phyloP scores from a whole-genome alignment of 2,888 invertebrate species.

The Eurois occulta region DNA sequence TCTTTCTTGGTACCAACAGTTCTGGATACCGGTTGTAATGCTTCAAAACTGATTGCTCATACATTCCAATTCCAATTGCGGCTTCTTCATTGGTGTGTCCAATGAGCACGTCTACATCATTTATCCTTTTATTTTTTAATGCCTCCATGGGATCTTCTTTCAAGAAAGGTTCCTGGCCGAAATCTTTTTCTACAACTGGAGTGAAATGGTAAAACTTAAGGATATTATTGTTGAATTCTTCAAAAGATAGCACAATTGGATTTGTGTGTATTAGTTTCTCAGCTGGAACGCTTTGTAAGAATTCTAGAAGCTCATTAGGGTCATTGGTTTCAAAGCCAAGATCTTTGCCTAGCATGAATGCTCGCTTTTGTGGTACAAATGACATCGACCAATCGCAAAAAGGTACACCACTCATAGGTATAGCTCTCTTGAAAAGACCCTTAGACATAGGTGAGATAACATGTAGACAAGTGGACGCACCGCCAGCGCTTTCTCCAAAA shows the following conservation, averaged over 20 bases:
- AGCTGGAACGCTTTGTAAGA: constrained; percentile 73
- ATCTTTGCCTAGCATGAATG: constrained; percentile 74
- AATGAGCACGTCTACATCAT: constrained; percentile 91
- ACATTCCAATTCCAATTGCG: constrained; percentile 56
- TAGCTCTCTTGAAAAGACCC: constrained; percentile 73
- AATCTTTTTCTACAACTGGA: constrained; percentile 79
- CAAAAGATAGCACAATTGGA: constrained; percentile 70
- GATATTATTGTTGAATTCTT: constrained; percentile 67
- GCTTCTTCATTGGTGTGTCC: constrained; percentile 93
- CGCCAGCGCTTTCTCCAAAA: constrained; percentile 78
- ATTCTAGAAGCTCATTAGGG: constrained; percentile 73
- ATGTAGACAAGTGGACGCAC: constrained; percentile 69
- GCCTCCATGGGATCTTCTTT: constrained; percentile 70
- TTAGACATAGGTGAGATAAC: constrained; percentile 75
- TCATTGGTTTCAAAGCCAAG: constrained; percentile 75
- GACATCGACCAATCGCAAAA: constrained; percentile 74
- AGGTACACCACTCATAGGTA: constrained; percentile 75
- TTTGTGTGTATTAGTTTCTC: constrained; percentile 70
- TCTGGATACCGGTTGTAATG: constrained; percentile 72
- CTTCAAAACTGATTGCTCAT: constrained; percentile 49
- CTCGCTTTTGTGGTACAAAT: constrained; percentile 71
- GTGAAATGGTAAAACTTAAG: constrained; percentile 75
- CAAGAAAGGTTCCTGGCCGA: constrained; percentile 74
- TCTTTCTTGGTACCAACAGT: constrained; percentile 72
- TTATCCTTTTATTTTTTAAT: constrained; percentile 83